Percentiles rank a stretch among this genome's conserved stretches.
Evolutionary conservation across 2,888 invertebrate species (phyloP).

Genomic region (Calephelis perditalis): DNA sequence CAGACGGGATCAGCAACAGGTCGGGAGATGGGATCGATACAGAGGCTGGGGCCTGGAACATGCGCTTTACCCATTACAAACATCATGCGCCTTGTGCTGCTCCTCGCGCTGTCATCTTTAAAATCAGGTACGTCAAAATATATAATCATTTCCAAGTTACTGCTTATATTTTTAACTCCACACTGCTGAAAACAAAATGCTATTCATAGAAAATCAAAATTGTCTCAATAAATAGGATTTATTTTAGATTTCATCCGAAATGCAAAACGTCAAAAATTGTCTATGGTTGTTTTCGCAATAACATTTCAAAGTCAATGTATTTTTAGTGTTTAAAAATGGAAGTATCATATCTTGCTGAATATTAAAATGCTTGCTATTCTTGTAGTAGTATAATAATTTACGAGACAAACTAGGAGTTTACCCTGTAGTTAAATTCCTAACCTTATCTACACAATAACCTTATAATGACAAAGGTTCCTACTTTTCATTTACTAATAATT

Average conservation of each 20-base stretch:
- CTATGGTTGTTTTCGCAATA: constrained; percentile 16
- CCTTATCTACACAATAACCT: too few species aligned
- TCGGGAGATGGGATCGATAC: constrained; percentile 61
- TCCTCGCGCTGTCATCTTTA: constrained; percentile 58
- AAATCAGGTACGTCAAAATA: constrained; percentile 60
- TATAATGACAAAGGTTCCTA: too few species aligned
- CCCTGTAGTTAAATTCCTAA: too few species aligned
- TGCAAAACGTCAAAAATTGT: constrained; percentile 21
- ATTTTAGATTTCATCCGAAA: background rate
- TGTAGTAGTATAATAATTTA: too few species aligned
- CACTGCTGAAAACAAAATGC: background rate
- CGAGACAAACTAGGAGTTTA: too few species aligned
- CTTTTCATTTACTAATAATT: too few species aligned
- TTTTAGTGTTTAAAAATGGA: too few species aligned
- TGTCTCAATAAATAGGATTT: background rate
- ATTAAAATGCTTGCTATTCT: too few species aligned
- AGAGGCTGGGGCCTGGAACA: constrained; percentile 61
- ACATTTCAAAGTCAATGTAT: background rate
- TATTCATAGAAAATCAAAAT: background rate
- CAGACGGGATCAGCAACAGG: constrained; percentile 63
- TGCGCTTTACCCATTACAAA: constrained; percentile 53
- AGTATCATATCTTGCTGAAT: too few species aligned
- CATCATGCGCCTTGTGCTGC: constrained; percentile 64
- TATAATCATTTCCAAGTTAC: constrained; percentile 19
- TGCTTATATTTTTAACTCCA: background rate